Evolutionary conservation across 2,888 invertebrate genomes (phyloP).

Genomic region (Sicus ferrugineus): DNA sequence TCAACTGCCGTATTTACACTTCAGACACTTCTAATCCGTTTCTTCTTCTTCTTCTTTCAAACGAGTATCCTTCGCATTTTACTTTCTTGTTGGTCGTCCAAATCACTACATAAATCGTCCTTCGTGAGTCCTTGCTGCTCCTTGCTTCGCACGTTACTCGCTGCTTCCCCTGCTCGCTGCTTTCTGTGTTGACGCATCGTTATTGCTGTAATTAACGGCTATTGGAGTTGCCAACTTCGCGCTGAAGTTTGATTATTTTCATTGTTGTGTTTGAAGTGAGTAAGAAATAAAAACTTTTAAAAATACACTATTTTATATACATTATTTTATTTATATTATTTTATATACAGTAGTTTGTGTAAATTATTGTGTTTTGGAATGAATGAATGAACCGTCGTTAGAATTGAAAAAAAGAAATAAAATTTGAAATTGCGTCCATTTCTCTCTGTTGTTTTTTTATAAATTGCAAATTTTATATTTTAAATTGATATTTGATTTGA

Average conservation of each 20-base stretch:
- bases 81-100: too few species aligned
- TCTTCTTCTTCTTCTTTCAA: not conserved
- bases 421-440: not conserved
- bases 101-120: too few species aligned
- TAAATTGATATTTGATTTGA: not conserved
- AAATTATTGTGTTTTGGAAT: not conserved
- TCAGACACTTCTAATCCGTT: not conserved
- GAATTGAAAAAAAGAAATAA: not conserved
- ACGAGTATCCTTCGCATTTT: not conserved
- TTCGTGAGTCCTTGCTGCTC: not conserved
- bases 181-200: slow-evolving; percentile 24
- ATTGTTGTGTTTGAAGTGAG: not conserved
- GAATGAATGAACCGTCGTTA: not conserved
- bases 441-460: not conserved
- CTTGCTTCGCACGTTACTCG: not conserved
- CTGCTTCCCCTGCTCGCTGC: not conserved
- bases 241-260: not conserved
- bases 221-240: slow-evolving; percentile 25
- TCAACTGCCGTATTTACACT: not conserved
- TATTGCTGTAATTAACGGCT: slow-evolving; percentile 56
- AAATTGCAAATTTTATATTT: not conserved
- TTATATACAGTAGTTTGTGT: not conserved
- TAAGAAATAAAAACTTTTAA: too few species aligned
- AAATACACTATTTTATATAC: too few species aligned
- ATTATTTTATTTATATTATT: too few species aligned